These are phyloP conservation scores for Bradysia coprophila DNA, from an alignment of 1,140 invertebrate genomes.

Conservation along the genomic window DNA sequence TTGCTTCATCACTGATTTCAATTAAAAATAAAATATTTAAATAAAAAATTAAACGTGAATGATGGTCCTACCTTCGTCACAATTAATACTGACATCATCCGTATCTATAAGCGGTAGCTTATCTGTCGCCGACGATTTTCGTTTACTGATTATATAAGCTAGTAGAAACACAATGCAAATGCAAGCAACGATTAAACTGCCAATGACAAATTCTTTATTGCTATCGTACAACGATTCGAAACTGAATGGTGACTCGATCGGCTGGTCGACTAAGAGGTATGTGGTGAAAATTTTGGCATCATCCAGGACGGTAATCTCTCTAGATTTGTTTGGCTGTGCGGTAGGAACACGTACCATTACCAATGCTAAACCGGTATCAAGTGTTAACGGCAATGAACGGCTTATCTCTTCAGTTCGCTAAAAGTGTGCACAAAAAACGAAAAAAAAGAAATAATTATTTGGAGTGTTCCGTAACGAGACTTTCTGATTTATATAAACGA, in stretches of 20 bases:
- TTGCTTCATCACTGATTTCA: too few species aligned
- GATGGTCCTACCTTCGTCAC: not conserved
- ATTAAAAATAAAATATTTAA: too few species aligned
- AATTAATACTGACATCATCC: not conserved
- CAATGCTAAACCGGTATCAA: not conserved
- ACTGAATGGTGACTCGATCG: not conserved
- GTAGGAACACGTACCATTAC: not conserved
- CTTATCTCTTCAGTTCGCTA: not conserved
- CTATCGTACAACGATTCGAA: not conserved
- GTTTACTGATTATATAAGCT: not conserved
- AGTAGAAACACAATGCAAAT: not conserved
- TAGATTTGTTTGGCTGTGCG: too few species aligned
- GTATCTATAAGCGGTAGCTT: constrained; percentile 1
- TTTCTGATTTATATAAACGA: too few species aligned
- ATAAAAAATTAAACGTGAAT: constrained; percentile 1
- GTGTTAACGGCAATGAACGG: not conserved
- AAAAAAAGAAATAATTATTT: not conserved
- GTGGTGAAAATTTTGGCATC: too few species aligned
- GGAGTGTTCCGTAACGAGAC: too few species aligned
- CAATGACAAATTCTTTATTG: not conserved
- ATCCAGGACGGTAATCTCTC: too few species aligned
- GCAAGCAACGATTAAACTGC: not conserved
- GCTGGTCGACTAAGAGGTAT: too few species aligned
- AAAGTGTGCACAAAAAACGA: not conserved
- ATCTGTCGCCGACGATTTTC: not conserved